Conservation (phyloP, 2,113 vertebrate genomes). For the Stigmatopora argus region DNA sequence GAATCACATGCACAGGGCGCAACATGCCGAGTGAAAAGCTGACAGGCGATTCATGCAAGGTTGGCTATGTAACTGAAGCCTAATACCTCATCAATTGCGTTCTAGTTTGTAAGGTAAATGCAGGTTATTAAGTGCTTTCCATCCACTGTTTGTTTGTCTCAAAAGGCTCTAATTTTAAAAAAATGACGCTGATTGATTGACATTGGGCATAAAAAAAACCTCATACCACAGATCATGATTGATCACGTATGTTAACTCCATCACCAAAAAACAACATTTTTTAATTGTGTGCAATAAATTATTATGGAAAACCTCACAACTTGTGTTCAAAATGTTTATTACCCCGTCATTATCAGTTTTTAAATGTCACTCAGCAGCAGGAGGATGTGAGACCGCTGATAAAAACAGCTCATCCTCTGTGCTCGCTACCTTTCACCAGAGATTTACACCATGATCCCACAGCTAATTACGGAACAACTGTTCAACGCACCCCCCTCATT, state of each 20-base stretch:
- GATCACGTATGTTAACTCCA: slow-evolving; percentile 25
- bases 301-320: slow-evolving; percentile 11
- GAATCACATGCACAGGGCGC: slow-evolving; percentile 29
- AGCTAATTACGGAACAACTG: slow-evolving; percentile 62
- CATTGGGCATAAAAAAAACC: not conserved
- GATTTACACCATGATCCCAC: slow-evolving; percentile 57
- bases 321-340: slow-evolving; percentile 20
- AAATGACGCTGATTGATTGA: not conserved
- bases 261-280: slow-evolving; percentile 15
- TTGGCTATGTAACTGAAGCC: slow-evolving; percentile 38
- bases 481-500: slow-evolving; percentile 45
- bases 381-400: slow-evolving; percentile 45
- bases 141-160: slow-evolving; percentile 1
- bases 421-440: slow-evolving; percentile 27
- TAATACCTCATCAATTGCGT: slow-evolving; percentile 30
- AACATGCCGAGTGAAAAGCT: slow-evolving; percentile 35
- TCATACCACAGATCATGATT: slow-evolving; percentile 18
- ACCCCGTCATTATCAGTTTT: slow-evolving; percentile 12
- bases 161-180: not conserved
- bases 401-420: slow-evolving; percentile 44
- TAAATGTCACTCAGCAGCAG: slow-evolving; percentile 24
- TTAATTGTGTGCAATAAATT: slow-evolving; percentile 20
- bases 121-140: slow-evolving; percentile 24
- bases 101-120: slow-evolving; percentile 20
- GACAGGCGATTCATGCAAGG: slow-evolving; percentile 32